phyloP scores from a whole-genome alignment of 2,888 invertebrate species.

The Dryobota labecula region DNA sequence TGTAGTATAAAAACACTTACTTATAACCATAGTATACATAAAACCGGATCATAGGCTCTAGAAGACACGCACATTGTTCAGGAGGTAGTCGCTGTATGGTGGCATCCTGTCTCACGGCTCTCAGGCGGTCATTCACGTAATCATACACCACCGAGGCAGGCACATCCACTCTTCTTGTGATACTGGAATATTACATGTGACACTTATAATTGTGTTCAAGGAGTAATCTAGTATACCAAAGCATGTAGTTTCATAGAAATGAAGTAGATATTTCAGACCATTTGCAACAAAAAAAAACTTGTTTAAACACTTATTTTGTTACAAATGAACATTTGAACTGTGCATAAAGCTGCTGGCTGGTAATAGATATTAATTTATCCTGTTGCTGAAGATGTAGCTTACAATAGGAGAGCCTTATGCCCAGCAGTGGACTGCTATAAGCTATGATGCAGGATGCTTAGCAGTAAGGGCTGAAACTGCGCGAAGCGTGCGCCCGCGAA shows the following conservation, averaged over 20 bases:
- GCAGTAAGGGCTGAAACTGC: too few species aligned
- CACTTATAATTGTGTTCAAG: background rate
- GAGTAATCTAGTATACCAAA: background rate
- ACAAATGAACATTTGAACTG: background rate
- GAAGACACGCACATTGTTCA: constrained; percentile 88
- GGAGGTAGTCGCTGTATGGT: constrained; percentile 92
- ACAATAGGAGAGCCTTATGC: background rate
- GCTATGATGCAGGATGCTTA: background rate
- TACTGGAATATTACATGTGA: constrained; percentile 68
- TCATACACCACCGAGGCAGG: constrained; percentile 91
- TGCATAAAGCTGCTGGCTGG: background rate
- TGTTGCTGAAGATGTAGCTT: background rate
- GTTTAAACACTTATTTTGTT: background rate
- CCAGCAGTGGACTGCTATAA: background rate
- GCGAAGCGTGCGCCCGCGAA: too few species aligned
- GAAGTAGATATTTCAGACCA: background rate
- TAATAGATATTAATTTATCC: background rate
- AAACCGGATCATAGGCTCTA: constrained; percentile 94
- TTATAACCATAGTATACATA: constrained; percentile 93
- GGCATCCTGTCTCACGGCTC: constrained; percentile 95
- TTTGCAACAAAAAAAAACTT: background rate
- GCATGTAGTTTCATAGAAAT: background rate
- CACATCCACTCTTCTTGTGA: constrained; percentile 77
- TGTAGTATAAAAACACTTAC: constrained; percentile 84
- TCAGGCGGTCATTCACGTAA: constrained; percentile 94